A percentile compares a stretch with the other conserved stretches of the same genome.
phyloP scores from a whole-genome alignment of 2,888 invertebrate genomes.

The Mesochorus sp. region DNA sequence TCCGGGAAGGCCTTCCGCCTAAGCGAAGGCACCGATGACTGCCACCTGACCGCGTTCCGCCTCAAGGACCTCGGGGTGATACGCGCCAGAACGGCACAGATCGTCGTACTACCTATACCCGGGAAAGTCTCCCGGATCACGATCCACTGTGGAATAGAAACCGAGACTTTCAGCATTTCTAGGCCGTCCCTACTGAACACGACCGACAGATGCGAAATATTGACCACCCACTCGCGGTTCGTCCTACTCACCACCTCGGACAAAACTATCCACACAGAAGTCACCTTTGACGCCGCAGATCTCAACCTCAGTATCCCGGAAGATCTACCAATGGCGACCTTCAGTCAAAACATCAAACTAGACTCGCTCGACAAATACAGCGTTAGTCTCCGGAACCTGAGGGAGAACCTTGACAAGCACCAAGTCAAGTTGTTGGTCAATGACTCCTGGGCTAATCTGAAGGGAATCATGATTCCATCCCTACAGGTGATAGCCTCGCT shows the following conservation, averaged over 20 bases:
- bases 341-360: not conserved
- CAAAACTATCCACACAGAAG: not conserved
- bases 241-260: not conserved
- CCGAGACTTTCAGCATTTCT: slow-evolving; percentile 1
- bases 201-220: slow-evolving; percentile 4
- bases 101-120: too few relatives aligned
- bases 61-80: not conserved
- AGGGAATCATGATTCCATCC: not conserved
- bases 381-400: not conserved
- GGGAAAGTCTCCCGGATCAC: not conserved
- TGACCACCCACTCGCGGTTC: slow-evolving; percentile 9
- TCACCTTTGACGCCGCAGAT: not conserved
- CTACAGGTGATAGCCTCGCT: slow-evolving; percentile 4
- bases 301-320: not conserved
- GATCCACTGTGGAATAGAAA: slow-evolving; percentile 8
- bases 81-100: not conserved
- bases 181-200: not conserved
- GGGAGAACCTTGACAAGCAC: not conserved
- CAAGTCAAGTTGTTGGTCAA: slow-evolving; percentile 1
- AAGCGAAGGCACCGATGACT: not conserved
- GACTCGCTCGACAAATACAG: slow-evolving; percentile 10
- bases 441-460: slow-evolving; percentile 6
- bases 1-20: not conserved
- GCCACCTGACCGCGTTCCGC: not conserved
- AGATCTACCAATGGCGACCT: not conserved